Percentiles rank a stretch among this genome's conserved stretches.
These are phyloP conservation scores for Danio jaintianensis DNA, from an alignment of 2,797 vertebrate species.

Conservation along the genomic window DNA sequence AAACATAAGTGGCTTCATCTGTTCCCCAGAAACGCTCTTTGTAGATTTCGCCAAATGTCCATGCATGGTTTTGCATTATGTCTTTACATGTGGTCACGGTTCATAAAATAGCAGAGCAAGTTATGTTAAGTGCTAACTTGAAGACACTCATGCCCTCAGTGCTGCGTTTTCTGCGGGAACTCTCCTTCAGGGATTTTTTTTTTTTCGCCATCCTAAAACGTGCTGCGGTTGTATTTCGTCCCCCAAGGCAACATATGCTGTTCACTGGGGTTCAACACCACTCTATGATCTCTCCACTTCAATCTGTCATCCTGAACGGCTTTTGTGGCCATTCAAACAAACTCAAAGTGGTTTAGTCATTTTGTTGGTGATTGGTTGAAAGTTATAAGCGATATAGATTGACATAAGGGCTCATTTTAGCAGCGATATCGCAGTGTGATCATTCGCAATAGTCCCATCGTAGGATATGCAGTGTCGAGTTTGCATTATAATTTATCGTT, in stretches of 20 bases:
- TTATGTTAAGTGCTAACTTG: conserved; percentile 62
- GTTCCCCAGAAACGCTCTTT: conserved; percentile 3
- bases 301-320: conserved; percentile 25
- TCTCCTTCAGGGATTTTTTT: conserved; percentile 52
- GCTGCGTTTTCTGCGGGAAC: background rate
- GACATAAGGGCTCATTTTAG: background rate
- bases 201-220: conserved; percentile 19
- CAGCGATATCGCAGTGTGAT: no score
- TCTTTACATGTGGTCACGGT: conserved; percentile 54
- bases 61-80: conserved; percentile 47
- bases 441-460: no score
- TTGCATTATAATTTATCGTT: no score
- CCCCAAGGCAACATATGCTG: conserved; percentile 65
- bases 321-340: conserved; percentile 27
- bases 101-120: conserved; percentile 56
- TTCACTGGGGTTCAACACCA: conserved; percentile 62
- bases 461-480: no score
- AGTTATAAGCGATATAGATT: conserved; percentile 45
- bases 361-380: conserved; percentile 30
- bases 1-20: background rate
- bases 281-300: conserved; percentile 48
- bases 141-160: conserved; percentile 22
- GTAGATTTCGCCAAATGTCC: conserved; percentile 20
- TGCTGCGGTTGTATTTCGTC: conserved; percentile 55
- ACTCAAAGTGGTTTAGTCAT: conserved; percentile 28